Base-by-base conservation (phyloP, 2,113 vertebrate genomes). In the Psophia crepitans region DNA sequence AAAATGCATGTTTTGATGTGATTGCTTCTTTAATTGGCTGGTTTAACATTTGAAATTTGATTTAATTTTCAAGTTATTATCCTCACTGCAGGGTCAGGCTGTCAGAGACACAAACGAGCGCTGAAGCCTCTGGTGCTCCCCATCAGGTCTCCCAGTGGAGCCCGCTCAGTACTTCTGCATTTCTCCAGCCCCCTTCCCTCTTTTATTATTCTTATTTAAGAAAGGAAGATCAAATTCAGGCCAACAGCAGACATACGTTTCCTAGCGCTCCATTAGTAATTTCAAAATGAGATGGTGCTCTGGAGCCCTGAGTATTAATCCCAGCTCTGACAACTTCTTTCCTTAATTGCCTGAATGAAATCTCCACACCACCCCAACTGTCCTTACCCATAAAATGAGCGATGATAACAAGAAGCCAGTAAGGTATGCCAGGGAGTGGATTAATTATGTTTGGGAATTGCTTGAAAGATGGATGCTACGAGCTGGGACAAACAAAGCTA, bases 1-100 rank as follows among this genome's bases (percentile, higher is more conserved):
- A 96, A 98, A 98, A 97, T 87, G 84, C 93, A 92, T 87, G 93
- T 94, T 98, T 95, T 96, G 69, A 35, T 89, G 90, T 58, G 94
- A 98, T 91, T 97, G 95, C 73, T 64, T 97, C 97, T 97, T 97
- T 97, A 97, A 98, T 96, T 97, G 98, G 92, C 96, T 96, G 96
- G 82, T 94, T 97, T 96, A 97, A 98, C 97, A 94, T 96, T 92
- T 97, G 97, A 96, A 97, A 97, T 98, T 95, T 97, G 95, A 98
- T 97, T 98, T 98, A 95, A 97, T 97, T 98, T 97, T 97, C 88
- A 93, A 94, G 94, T 94, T 95, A 96, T 97, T 97, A 97, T 97
- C 94, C 89, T 96, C 90, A 88, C 44, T 12, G 33, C 35, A 61
- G 93, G 97, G 96, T 98, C 88, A 82, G 89, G 78, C 93, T 96